Percentiles rank a stretch among this genome's conserved stretches.
These are phyloP conservation scores for Nasonovia ribisnigri DNA, from an alignment of 2,888 invertebrate species.

Conservation along the genomic window DNA sequence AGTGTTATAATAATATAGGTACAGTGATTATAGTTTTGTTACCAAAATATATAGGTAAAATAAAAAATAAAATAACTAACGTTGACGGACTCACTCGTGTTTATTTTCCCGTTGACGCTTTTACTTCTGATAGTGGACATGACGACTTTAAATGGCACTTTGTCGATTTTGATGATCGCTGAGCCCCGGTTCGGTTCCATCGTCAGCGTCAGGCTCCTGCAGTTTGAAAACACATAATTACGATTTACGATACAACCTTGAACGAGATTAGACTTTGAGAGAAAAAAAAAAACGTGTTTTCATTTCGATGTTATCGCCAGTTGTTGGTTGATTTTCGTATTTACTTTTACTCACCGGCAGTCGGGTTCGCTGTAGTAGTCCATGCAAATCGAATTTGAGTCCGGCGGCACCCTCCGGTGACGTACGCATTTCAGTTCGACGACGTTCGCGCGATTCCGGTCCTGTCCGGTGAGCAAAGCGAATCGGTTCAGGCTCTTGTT, in stretches of 20 bases:
- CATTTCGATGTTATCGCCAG: neutral
- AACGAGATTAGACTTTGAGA: neutral
- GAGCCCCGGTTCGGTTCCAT: slow-evolving; percentile 37
- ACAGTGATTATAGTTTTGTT: neutral
- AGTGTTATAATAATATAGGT: neutral
- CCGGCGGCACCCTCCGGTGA: slow-evolving; percentile 38
- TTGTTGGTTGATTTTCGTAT: neutral
- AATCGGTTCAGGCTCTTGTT: slow-evolving; percentile 63
- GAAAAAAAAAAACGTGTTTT: neutral
- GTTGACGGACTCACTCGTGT: slow-evolving; percentile 27
- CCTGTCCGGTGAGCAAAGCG: slow-evolving; percentile 62
- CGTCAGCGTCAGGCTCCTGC: slow-evolving; percentile 47
- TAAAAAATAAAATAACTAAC: neutral
- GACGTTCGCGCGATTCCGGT: slow-evolving; percentile 49
- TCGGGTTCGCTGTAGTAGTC: slow-evolving; percentile 66
- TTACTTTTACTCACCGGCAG: slow-evolving; percentile 56
- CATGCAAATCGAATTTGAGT: slow-evolving; percentile 45
- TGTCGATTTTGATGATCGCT: slow-evolving; percentile 54
- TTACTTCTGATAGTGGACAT: slow-evolving; percentile 45
- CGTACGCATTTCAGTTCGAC: slow-evolving; percentile 64
- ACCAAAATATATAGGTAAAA: neutral
- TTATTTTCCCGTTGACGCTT: slow-evolving; percentile 51
- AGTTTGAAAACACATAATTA: neutral
- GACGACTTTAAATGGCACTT: slow-evolving; percentile 53
- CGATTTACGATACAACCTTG: neutral